phyloP scores from a whole-genome alignment of 1,140 invertebrate species.

The Bombus waltoni region DNA sequence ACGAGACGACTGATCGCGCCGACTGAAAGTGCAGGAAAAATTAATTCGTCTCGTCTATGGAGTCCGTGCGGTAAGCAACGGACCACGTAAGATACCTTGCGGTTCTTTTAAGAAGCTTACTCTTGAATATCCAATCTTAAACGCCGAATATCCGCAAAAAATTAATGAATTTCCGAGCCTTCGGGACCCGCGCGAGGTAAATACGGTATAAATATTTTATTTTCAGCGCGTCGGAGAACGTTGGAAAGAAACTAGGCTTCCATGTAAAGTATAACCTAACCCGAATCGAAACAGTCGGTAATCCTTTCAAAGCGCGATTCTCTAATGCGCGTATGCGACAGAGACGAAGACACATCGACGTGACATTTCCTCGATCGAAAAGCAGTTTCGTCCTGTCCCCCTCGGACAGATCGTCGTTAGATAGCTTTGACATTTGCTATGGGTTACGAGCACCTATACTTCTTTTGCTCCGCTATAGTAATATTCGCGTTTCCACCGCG shows the following conservation, averaged over 20 bases:
- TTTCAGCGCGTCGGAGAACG: not conserved
- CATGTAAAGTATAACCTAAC: not conserved
- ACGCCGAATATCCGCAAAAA: no score
- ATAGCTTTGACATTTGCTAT: not conserved
- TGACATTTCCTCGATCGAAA: not conserved
- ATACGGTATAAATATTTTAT: not conserved
- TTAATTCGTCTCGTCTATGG: not conserved
- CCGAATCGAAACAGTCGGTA: not conserved
- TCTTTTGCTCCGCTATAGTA: not conserved
- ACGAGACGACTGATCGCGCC: no score
- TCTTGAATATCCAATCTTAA: not conserved
- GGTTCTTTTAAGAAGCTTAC: not conserved
- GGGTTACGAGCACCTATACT: not conserved
- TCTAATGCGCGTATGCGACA: not conserved
- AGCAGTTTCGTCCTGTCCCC: not conserved
- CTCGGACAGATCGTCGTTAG: not conserved
- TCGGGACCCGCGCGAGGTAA: not conserved
- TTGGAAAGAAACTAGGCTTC: accelerated
- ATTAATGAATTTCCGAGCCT: not conserved
- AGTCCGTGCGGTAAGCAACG: not conserved
- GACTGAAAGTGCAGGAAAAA: not conserved
- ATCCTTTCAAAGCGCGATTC: not conserved
- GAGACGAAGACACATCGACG: not conserved
- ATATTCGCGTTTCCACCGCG: not conserved
- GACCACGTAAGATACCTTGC: not conserved